phyloP scores from a whole-genome alignment of 2,113 vertebrate genomes.

The Apteryx mantelli region DNA sequence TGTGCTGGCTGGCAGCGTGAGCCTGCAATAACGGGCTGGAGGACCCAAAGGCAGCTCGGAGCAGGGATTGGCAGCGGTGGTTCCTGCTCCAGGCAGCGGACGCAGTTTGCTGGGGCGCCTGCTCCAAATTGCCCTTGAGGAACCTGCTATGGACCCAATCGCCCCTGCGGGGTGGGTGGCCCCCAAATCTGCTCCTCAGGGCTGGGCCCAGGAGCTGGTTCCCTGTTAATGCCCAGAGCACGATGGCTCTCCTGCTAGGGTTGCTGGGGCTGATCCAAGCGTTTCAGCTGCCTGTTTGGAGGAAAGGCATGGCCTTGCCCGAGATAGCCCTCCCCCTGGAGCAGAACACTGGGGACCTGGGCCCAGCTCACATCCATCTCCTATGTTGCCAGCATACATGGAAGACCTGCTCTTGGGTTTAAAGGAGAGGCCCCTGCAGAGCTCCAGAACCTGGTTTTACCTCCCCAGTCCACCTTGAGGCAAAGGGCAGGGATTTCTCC shows the following conservation, averaged over 20 bases:
- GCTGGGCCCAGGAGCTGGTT: not conserved
- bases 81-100: too few species aligned
- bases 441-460: not conserved
- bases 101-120: too few species aligned
- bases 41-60: not conserved
- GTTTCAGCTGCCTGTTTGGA: not conserved
- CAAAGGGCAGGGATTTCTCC: not conserved
- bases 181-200: not conserved
- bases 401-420: not conserved
- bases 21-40: accelerated
- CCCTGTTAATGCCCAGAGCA: not conserved
- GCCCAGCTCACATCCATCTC: not conserved
- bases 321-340: not conserved
- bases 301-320: not conserved
- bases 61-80: too few species aligned
- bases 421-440: not conserved
- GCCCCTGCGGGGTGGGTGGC: too few species aligned
- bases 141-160: not conserved
- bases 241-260: not conserved
- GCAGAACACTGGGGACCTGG: not conserved
- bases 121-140: too few species aligned
- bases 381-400: accelerated
- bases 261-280: not conserved
- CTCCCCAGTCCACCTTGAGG: accelerated
- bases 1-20: not conserved